Conservation (phyloP, 2,797 vertebrate genomes). For the Gymnocypris eckloni region DNA sequence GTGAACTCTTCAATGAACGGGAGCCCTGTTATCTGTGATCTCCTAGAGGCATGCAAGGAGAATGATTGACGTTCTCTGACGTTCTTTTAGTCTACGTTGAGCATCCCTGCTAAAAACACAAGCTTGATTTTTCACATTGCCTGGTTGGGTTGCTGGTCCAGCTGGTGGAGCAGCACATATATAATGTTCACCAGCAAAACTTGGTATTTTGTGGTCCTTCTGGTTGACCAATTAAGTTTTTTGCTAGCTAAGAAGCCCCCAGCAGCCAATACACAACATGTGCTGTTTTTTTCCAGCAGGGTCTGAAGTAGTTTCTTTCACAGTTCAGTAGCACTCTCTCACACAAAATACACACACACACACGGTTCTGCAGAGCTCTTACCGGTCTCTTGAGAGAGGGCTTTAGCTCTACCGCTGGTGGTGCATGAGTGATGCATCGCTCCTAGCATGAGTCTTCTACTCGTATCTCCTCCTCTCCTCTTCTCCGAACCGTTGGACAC, state of each 20-base stretch:
- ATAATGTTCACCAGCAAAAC: background rate
- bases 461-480: conserved; percentile 49
- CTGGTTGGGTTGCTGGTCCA: background rate
- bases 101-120: background rate
- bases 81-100: background rate
- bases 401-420: conserved; percentile 79
- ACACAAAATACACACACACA: conserved; percentile 28
- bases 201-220: background rate
- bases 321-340: conserved; percentile 10
- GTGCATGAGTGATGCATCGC: conserved; percentile 82
- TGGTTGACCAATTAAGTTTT: conserved; percentile 8
- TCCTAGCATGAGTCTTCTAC: conserved; percentile 64
- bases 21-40: background rate
- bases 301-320: conserved; percentile 34
- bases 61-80: background rate
- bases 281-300: conserved; percentile 1
- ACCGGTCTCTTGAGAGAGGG: conserved; percentile 83
- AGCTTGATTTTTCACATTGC: background rate
- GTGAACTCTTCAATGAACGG: background rate
- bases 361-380: conserved; percentile 66
- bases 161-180: background rate
- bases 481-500: conserved; percentile 6
- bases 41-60: background rate
- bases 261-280: background rate
- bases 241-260: background rate